Evolutionary conservation across 2,888 invertebrate species (phyloP), one percentile per base, ranked within the genome.

Genomic region (Bedellia somnulentella): DNA sequence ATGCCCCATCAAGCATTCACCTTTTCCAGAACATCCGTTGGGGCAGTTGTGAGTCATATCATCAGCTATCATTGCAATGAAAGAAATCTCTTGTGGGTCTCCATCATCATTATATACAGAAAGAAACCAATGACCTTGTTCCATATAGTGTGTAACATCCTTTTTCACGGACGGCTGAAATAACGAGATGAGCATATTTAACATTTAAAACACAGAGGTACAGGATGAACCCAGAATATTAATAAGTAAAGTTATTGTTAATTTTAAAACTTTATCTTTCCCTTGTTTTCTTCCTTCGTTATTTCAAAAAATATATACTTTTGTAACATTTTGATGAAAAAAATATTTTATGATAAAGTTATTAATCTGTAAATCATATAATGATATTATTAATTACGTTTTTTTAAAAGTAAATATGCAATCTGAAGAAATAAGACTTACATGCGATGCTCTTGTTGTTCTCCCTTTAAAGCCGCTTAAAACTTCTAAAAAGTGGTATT

Each of bases 41-140:
- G 94, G 94, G 63, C 98, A 98, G 59, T 91, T 92, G 59, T 92
- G 90, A 15, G 92, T 93, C 91, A 93, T 92, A 52, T 93, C 93
- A 52, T 91, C 91, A 29, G 92, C 91, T 33, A 91, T 82, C 30
- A 85, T 81, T 3, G 91, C 91, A 36, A 89, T 84, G 54, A 93
- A 89, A 13, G 88, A 84, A 31, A 93, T 83, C 64, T 92, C 91
- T 57, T 91, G 91, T 8, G 89, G 85, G 60, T 93, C 91, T 16
- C 92, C 91, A 48, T 93, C 92, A 59, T 98, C 98, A 62, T 98
- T 98, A 75, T 96, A 94, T 6, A 98, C 67, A 10, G 93, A 93
- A 28, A 98, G 77, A 62, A 94, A 96, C 96, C 97, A 98, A 47
- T 93, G 89, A 4, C 98, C 98, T 50, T 91, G 89, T 52, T 95